phyloP scores from a whole-genome alignment of 2,113 vertebrate genomes.

The Pogonocichla stellata region DNA sequence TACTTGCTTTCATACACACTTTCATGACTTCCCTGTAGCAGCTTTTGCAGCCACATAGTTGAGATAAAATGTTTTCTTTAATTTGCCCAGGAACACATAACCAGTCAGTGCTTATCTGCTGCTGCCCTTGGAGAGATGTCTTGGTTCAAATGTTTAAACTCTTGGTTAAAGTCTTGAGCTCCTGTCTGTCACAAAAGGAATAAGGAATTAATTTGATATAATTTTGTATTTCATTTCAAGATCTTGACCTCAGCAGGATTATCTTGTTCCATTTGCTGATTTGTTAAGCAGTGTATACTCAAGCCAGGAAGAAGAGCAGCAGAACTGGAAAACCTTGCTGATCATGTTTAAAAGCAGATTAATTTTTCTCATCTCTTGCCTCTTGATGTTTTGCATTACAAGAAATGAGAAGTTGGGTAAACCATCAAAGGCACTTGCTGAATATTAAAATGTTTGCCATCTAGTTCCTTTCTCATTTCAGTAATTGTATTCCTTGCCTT shows the following conservation, averaged over 20 bases:
- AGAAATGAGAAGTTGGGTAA: neutral
- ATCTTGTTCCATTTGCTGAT: neutral
- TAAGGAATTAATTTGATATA: rapidly evolving
- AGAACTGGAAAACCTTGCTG: neutral
- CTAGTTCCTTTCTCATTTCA: neutral
- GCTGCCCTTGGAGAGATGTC: neutral
- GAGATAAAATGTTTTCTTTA: neutral
- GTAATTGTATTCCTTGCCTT: neutral
- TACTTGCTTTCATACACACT: neutral
- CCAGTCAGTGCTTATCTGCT: neutral
- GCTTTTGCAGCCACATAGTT: neutral
- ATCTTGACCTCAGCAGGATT: neutral
- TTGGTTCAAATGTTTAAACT: neutral
- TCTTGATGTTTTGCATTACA: neutral
- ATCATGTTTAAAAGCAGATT: neutral
- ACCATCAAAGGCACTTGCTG: neutral
- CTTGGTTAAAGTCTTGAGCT: neutral
- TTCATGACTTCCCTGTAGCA: neutral
- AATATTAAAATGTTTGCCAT: neutral
- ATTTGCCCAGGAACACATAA: neutral
- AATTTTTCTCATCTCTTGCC: neutral
- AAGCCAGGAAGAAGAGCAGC: neutral
- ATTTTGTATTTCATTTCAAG: neutral
- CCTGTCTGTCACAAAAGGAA: neutral
- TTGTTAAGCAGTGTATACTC: neutral